A percentile compares a stretch with the other conserved stretches of the same genome.
phyloP scores from a whole-genome alignment of 1,140 invertebrate genomes.

The Euura lappo region DNA sequence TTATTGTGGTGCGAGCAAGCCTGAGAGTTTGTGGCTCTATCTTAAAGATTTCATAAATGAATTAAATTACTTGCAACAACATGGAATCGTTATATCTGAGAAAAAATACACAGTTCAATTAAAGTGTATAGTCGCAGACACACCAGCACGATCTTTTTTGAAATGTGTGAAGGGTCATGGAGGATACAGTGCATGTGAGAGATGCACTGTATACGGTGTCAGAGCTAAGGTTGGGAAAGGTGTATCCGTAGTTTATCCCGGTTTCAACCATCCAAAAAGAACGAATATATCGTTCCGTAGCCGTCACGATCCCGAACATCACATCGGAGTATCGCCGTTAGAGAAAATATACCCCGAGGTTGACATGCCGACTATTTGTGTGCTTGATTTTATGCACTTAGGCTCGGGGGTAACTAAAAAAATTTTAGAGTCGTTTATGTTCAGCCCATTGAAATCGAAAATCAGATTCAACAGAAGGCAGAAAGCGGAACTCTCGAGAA shows the following conservation, averaged over 20 bases:
- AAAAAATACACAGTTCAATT: slow-evolving; percentile 16
- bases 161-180: slow-evolving; percentile 14
- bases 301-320: slow-evolving; percentile 9
- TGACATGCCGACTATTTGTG: slow-evolving; percentile 19
- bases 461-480: not conserved
- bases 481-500: slow-evolving; percentile 12
- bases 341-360: slow-evolving; percentile 15
- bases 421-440: slow-evolving; percentile 9
- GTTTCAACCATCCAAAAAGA: not conserved
- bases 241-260: slow-evolving; percentile 12
- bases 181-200: no score
- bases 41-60: slow-evolving; percentile 20
- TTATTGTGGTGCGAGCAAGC: slow-evolving; percentile 15
- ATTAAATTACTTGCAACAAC: slow-evolving; percentile 18
- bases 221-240: not conserved
- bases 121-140: slow-evolving; percentile 18
- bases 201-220: slow-evolving; percentile 11
- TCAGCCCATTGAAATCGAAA: not conserved
- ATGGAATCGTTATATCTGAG: slow-evolving; percentile 16
- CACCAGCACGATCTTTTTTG: slow-evolving; percentile 16
- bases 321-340: slow-evolving; percentile 11
- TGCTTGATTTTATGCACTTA: slow-evolving; percentile 25
- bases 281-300: slow-evolving; percentile 16
- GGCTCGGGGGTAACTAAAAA: slow-evolving; percentile 15
- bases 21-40: slow-evolving; percentile 4